phyloP scores from a whole-genome alignment of 1,140 invertebrate genomes.

The Lerema accius region DNA sequence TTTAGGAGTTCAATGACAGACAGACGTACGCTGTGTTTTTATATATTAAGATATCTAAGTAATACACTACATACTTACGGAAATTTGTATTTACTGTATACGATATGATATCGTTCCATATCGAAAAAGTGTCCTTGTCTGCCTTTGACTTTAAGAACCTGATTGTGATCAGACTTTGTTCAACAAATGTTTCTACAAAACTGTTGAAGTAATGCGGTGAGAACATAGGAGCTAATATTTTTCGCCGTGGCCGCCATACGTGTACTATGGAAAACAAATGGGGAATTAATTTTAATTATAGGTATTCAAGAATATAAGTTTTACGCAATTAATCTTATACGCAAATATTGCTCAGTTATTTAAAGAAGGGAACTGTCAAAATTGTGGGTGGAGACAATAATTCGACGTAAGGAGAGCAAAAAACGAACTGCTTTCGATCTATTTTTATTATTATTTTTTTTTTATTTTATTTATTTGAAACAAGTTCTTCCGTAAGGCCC shows the following conservation, averaged over 20 bases:
- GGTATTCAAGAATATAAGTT: no score
- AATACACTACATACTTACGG: constrained; percentile 35
- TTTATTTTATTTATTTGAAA: no score
- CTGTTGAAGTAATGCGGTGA: constrained; percentile 37
- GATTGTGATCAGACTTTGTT: constrained; percentile 36
- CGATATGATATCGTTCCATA: constrained; percentile 40
- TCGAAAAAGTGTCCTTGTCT: constrained; percentile 30
- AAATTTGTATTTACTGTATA: constrained; percentile 47
- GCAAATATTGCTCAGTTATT: no score
- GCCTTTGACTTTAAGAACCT: constrained; percentile 22
- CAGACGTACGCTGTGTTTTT: no score
- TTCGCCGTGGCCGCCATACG: constrained; percentile 50
- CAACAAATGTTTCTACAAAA: constrained; percentile 40
- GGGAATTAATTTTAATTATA: not conserved
- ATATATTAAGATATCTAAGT: not conserved
- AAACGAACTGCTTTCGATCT: no score
- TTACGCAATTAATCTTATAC: no score
- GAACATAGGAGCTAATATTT: constrained; percentile 40
- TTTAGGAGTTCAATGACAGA: no score
- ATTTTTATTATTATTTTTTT: no score
- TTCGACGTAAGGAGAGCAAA: no score
- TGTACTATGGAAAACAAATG: constrained; percentile 35
- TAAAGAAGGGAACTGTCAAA: no score
- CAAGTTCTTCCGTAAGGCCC: no score
- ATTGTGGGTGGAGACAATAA: no score